phyloP scores from a whole-genome alignment of 1,140 invertebrate genomes.

The Drosophila saltans region DNA sequence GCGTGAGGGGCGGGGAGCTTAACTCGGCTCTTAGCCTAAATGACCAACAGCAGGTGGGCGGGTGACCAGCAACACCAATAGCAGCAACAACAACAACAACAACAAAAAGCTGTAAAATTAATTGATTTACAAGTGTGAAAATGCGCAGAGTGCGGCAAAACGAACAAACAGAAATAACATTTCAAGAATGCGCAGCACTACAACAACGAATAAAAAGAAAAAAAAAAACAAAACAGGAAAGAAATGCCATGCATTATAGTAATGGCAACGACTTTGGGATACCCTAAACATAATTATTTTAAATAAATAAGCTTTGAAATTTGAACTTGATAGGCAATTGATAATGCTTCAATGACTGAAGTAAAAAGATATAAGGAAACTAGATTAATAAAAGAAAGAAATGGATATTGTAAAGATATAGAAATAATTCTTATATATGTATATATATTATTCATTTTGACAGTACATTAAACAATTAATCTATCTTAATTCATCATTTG shows the following conservation, averaged over 20 bases:
- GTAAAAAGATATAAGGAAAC: no score
- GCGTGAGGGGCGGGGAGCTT: slow-evolving; percentile 55
- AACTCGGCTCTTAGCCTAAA: slow-evolving; percentile 71
- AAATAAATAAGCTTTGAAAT: no score
- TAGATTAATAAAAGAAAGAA: no score
- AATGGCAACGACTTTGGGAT: not conserved
- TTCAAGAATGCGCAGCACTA: slow-evolving; percentile 15
- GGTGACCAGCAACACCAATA: slow-evolving; percentile 26
- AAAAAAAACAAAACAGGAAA: not conserved
- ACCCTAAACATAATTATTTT: not conserved
- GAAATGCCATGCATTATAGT: not conserved
- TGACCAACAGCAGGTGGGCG: slow-evolving; percentile 68
- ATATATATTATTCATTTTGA: no score
- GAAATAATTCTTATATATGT: no score
- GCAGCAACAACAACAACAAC: slow-evolving; percentile 11
- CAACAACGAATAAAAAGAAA: not conserved
- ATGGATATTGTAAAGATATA: no score
- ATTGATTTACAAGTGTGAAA: slow-evolving; percentile 80
- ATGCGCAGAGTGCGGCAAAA: slow-evolving; percentile 41
- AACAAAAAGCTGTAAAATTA: slow-evolving; percentile 69
- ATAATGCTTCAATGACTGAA: no score
- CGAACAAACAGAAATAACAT: slow-evolving; percentile 13
- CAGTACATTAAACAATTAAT: no score
- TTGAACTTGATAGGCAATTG: no score
- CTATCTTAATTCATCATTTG: no score